Base-by-base conservation (phyloP, 2,113 vertebrate genomes). In the Anarrhichthys ocellatus region DNA sequence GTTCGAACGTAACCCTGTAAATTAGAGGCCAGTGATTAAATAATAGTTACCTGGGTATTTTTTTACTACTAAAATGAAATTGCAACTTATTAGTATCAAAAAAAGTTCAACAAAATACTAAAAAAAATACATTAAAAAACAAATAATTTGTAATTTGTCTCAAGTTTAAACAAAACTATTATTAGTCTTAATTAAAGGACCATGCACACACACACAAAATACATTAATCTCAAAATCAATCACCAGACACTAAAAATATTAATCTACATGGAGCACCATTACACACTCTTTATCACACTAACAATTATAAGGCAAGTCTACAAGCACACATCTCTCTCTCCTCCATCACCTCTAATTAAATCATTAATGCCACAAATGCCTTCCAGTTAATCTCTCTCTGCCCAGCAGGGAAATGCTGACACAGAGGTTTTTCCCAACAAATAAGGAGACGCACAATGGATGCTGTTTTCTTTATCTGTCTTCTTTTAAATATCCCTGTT, bases 401-500 rank as follows among this genome's bases (percentile, higher is more conserved):
- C 24, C 15, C 68, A 20, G 34, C 52, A 54, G 54, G 52, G 72
- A 68, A n/a, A 42, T 32, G 11, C 11, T 59, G 32, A 13, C 9
- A 8, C 20, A 14, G 36, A 64, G 29, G 5, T 69, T 62, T 72
- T 27, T 72, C 36, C 48, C 58, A 15, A 40, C 64, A 34, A 7
- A 36, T 18, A 4, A 48, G n/a, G 32, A 42, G 15, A 44, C 22
- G 2, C 44, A 75, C 42, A 2, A 0, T 65, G 46, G 46, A 71
- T 24, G 18, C 29, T 40, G 59, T 44, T 74, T 61, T 61, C 50
- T 58, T 80, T 38, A 61, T 27, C 40, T 44, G 46, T 54, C 29
- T 77, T 64, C 18, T 72, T 67, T 69, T 15, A 50, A 24, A 52
- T 68, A 38, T 78, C 61, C 63, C 24, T 65, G 3, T 82, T 76